Conservation (phyloP, 2,888 invertebrate genomes). For the Caenorhabditis sp. region DNA sequence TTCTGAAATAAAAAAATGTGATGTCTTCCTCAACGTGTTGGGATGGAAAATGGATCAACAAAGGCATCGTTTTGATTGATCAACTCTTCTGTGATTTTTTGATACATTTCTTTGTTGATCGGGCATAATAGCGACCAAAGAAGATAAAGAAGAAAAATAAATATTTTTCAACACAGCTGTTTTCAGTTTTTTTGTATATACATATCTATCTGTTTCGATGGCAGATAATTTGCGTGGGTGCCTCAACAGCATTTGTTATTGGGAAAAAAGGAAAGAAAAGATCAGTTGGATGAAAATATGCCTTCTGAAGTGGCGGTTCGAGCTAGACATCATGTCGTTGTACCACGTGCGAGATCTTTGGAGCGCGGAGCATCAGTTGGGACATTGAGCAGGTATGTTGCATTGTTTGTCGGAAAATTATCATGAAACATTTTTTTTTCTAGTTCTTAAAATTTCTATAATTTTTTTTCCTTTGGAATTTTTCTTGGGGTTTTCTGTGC, state of each 20-base stretch:
- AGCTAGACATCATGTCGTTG: slow-evolving; percentile 43
- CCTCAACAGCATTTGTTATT: not conserved
- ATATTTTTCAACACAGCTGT: slow-evolving; percentile 40
- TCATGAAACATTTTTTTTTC: slow-evolving; percentile 2
- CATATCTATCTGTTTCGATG: not conserved
- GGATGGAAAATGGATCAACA: no score
- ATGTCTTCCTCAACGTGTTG: no score
- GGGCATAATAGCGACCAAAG: not conserved
- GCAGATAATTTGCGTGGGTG: slow-evolving; percentile 25
- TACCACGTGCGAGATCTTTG: slow-evolving; percentile 64
- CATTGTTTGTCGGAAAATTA: no score
- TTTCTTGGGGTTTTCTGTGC: no score
- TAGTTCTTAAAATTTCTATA: no score
- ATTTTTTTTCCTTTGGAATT: no score
- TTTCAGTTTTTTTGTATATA: slow-evolving; percentile 21
- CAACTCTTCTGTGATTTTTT: no score
- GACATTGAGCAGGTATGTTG: slow-evolving; percentile 61
- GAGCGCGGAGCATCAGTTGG: slow-evolving; percentile 61
- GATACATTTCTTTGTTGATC: not conserved
- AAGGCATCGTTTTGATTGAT: no score
- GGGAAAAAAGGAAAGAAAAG: slow-evolving; percentile 6
- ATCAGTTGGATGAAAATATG: slow-evolving; percentile 19
- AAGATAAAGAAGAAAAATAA: slow-evolving; percentile 9
- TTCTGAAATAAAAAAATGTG: no score
- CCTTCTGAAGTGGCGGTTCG: slow-evolving; percentile 48